Conservation (phyloP, 2,888 invertebrate species). For the Plebejus melissa region DNA sequence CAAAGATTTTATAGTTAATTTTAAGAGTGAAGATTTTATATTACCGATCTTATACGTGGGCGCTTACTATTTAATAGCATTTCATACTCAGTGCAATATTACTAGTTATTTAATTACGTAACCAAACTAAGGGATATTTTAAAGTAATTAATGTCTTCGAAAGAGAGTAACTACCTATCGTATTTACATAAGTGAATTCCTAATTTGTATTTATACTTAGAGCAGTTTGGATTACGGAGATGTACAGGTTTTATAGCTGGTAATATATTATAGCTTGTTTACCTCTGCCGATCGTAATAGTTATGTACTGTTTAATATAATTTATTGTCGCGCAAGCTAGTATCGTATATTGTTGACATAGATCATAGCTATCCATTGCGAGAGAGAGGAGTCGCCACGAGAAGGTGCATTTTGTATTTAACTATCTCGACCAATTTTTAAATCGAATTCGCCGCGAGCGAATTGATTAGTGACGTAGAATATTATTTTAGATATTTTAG, state of each 20-base stretch:
- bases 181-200: conserved; percentile 73
- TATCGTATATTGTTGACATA: conserved; percentile 73
- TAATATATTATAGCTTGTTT: conserved; percentile 73
- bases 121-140: conserved; percentile 80
- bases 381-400: conserved; percentile 6
- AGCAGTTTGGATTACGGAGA: conserved; percentile 75
- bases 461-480: conserved; percentile 73
- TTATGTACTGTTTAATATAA: conserved; percentile 73
- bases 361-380: conserved; percentile 76
- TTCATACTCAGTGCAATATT: conserved; percentile 81
- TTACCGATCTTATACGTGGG: conserved; percentile 68
- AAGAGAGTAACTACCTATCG: conserved; percentile 76
- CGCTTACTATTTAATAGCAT: conserved; percentile 79
- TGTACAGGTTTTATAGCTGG: conserved; percentile 78
- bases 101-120: conserved; percentile 81
- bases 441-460: conserved; percentile 71
- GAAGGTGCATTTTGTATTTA: conserved; percentile 44
- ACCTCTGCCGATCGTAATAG: conserved; percentile 79
- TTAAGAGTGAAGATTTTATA: conserved; percentile 70
- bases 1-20: conserved; percentile 75
- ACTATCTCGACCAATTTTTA: conserved; percentile 76
- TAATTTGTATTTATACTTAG: conserved; percentile 67
- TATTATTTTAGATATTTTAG: conserved; percentile 77
- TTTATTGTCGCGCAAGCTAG: conserved; percentile 75
- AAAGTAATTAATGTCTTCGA: conserved; percentile 73